phyloP scores from a whole-genome alignment of 2,113 vertebrate genomes.

The Cinclus cinclus region DNA sequence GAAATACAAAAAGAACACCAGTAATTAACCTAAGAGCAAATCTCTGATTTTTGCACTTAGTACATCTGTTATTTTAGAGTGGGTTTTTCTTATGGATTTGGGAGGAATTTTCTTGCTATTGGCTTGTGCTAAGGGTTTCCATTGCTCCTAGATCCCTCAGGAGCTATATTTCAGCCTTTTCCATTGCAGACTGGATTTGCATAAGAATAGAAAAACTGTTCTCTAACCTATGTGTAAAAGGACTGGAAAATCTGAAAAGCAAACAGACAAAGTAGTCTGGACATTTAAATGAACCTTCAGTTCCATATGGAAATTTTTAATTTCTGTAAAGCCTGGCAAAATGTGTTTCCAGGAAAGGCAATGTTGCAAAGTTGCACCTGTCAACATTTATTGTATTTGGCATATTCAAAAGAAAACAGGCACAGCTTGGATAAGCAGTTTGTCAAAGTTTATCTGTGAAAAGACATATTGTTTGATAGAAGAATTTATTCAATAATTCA shows the following conservation, averaged over 20 bases:
- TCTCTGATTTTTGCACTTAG: not conserved
- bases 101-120: not conserved
- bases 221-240: not conserved
- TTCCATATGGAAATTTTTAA: not conserved
- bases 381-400: not conserved
- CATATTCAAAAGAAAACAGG: not conserved
- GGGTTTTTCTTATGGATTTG: not conserved
- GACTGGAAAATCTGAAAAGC: not conserved
- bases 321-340: not conserved
- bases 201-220: not conserved
- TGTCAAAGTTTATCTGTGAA: not conserved
- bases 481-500: not conserved
- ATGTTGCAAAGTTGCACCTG: not conserved
- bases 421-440: not conserved
- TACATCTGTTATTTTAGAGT: not conserved
- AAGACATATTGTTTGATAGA: not conserved
- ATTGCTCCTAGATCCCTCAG: rapidly evolving
- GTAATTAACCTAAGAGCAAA: not conserved
- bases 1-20: not conserved
- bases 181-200: not conserved
- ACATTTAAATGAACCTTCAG: not conserved
- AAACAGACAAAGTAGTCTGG: not conserved
- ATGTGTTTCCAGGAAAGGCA: not conserved
- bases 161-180: not conserved
- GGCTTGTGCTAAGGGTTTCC: not conserved